Conservation (phyloP, 2,797 vertebrate species). For the Cephalopachus bancanus region DNA sequence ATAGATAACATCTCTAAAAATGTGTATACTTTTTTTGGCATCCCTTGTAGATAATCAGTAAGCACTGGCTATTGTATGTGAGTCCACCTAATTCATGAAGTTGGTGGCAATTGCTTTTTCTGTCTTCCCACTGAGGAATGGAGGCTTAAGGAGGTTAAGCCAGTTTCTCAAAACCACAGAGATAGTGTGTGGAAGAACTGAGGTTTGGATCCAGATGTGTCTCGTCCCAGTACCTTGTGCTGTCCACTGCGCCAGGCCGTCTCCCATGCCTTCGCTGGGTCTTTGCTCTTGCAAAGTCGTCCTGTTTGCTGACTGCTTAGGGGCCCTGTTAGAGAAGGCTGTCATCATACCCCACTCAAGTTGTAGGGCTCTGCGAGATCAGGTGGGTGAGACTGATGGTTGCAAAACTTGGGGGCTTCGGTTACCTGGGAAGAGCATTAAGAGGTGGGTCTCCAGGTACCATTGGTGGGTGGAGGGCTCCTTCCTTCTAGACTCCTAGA, state of each 20-base stretch:
- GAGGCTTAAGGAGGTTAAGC: background rate
- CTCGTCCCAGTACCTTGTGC: background rate
- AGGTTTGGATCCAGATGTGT: background rate
- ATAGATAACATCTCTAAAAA: no score
- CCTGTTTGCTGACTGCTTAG: background rate
- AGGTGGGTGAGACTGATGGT: background rate
- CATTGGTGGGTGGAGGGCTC: fast-evolving
- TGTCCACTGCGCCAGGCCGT: no score
- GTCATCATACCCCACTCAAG: background rate
- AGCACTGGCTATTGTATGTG: background rate
- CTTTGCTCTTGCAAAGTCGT: background rate
- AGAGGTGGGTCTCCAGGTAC: background rate
- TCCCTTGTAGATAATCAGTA: background rate
- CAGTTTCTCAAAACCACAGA: background rate
- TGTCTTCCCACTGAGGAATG: background rate
- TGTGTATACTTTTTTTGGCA: no score
- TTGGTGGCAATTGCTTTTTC: background rate
- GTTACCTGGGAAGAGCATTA: background rate
- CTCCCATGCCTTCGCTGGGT: fast-evolving
- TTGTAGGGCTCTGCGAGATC: fast-evolving
- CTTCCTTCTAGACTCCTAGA: fast-evolving
- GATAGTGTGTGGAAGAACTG: background rate
- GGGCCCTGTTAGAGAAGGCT: background rate
- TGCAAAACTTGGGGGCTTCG: background rate
- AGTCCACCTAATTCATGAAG: background rate